phyloP scores from a whole-genome alignment of 2,888 invertebrate species.

The Holacanthella duospinosa region DNA sequence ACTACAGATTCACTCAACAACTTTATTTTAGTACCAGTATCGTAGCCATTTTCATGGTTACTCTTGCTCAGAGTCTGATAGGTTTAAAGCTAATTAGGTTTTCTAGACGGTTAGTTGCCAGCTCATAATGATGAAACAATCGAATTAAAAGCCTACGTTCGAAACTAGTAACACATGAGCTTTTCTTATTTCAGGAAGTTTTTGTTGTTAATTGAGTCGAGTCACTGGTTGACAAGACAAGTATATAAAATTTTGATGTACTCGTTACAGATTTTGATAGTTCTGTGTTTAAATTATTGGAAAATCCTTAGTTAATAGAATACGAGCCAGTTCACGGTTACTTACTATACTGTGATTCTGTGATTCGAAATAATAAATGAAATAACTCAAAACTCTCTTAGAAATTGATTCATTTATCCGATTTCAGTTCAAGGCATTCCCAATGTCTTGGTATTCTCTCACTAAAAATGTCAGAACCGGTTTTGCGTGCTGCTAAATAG shows the following conservation, averaged over 20 bases:
- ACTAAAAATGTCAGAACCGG: slow-evolving; percentile 69
- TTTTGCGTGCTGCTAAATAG: slow-evolving; percentile 54
- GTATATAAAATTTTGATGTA: too few relatives aligned
- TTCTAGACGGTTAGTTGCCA: not conserved
- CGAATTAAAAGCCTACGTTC: not conserved
- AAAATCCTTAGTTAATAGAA: too few relatives aligned
- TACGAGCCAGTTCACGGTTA: too few relatives aligned
- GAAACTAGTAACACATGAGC: too few relatives aligned
- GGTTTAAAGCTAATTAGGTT: not conserved
- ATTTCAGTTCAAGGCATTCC: slow-evolving; percentile 27
- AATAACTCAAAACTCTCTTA: too few relatives aligned
- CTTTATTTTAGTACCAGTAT: not conserved
- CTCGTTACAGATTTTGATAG: too few relatives aligned
- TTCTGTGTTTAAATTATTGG: too few relatives aligned
- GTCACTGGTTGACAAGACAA: too few relatives aligned
- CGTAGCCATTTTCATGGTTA: not conserved
- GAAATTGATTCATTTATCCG: not conserved
- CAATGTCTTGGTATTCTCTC: slow-evolving; percentile 29
- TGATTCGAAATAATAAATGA: too few relatives aligned
- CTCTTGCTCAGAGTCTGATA: not conserved
- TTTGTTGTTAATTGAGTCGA: too few relatives aligned
- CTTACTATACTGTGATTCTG: too few relatives aligned
- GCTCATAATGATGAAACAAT: not conserved
- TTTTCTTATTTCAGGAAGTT: too few relatives aligned
- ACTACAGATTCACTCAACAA: not conserved